Evolutionary conservation across 92 coral and sea anemone genomes (phyloP), one percentile per base, ranked within the genome.

Genomic region (Actinostola sp.): DNA sequence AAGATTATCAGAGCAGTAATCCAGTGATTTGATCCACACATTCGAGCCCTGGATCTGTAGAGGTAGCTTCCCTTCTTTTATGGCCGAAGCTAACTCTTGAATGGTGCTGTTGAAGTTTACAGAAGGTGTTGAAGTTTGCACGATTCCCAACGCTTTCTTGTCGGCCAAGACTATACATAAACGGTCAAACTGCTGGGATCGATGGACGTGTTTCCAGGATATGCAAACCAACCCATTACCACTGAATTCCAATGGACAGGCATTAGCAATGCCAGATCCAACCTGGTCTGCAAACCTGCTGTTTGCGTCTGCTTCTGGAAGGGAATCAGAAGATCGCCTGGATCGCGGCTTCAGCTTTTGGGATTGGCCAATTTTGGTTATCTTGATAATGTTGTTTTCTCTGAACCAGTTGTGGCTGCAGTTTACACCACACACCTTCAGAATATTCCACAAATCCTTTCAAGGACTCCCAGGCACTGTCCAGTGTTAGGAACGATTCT

Each of bases 401-500:
- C 20, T 43, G 24, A 78, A 24, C 59, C 83, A 78, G 26, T 60
- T 70, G 9, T 41, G 45, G 12, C 24, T 8, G 17, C 75, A 63
- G 6, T 21, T 36, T 5, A 70, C 25, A 44, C 88, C 84, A 59
- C 93, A 88, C 33, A 39, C 11, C 1, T 43, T 57, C 42, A 82
- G 83, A 32, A 84, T 71, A 46, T 84, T 60, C 89, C 89, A 84
- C 75, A 84, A 41, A 20, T 8, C 96, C 89, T 71, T 83, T 75
- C 15, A 90, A 10, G 1, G 92, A 85, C 58, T 84, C 72, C 41
- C 85, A 55, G 19, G 86, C 78, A 1, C 92, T 81, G 31, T 86
- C 92, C 25, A 70, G 11, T n/a, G 50, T 5, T 2, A 19, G 0
- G 31, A 87, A 87, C 17, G 90, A 76, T 5, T 63, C 68, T 29